Base-by-base conservation (phyloP, 2,888 invertebrate species). In the Melieria picta region DNA sequence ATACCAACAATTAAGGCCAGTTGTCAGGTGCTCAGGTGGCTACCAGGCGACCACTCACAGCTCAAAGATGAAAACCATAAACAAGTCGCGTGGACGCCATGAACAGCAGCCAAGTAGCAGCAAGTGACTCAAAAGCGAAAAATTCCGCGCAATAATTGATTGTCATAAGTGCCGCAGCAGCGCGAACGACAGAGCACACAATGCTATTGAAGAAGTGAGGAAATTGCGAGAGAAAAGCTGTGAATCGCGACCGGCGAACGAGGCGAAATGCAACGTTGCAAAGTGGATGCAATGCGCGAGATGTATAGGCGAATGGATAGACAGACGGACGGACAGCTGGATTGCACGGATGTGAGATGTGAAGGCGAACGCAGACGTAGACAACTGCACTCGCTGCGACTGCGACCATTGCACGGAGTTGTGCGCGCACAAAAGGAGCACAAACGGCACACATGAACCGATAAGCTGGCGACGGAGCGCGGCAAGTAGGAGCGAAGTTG, bases 201-300 rank as follows among this genome's bases (percentile, higher is more conserved):
- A 30, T 30, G 30, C 30, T 1, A 30, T 30, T 10, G 50, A 75
- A 75, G 73, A 73, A 75, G 69, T 69, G 42, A 70, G 55, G 61
- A 45, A 62, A 48, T 43, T 16, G 58, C 71, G 48, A 48, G 45
- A 52, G 30, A 52, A 62, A 10, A 45, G 16, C 9, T 4, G 52
- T 52, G 16, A 62, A n/a, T 13, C 47, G 50, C 56, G 45, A 63
- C 11, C 64, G 72, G 63, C 50, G 67, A 69, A 52, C 63, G 66
- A 69, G 56, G 58, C n/a, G 52, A 52, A 52, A 48, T 11, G 64
- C 58, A 63, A 55, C 46, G 64, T 60, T 68, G 60, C 62, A 72
- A 71, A 48, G 13, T 11, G 42, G 64, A 65, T 55, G 7, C 9
- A 43, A 42, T n/a, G 48, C 68, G 56, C 7, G 65, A 71, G 55